These are phyloP conservation scores for Plutella xylostella DNA, from an alignment of 2,888 invertebrate genomes.

Conservation along the genomic window DNA sequence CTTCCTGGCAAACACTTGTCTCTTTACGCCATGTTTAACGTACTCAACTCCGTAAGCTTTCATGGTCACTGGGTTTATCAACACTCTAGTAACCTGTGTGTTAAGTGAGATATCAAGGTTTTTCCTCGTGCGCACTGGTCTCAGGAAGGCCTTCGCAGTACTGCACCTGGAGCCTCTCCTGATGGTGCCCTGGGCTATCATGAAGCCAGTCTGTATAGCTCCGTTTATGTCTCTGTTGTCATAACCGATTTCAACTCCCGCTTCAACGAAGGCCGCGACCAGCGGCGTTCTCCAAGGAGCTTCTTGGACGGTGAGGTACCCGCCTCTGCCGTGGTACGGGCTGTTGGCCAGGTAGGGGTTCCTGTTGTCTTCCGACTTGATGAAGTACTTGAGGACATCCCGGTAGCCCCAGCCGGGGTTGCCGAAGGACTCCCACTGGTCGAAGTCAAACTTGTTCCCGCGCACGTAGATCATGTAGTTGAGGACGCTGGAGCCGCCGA, in stretches of 20 bases:
- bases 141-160: slow-evolving; percentile 88
- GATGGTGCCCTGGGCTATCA: slow-evolving; percentile 86
- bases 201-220: slow-evolving; percentile 81
- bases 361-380: slow-evolving; percentile 89
- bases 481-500: slow-evolving; percentile 88
- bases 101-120: slow-evolving; percentile 87
- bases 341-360: slow-evolving; percentile 83
- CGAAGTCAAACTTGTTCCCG: slow-evolving; percentile 87
- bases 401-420: slow-evolving; percentile 92
- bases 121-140: slow-evolving; percentile 79
- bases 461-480: slow-evolving; percentile 94
- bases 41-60: slow-evolving; percentile 86
- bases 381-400: slow-evolving; percentile 88
- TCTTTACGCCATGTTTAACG: slow-evolving; percentile 76
- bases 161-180: slow-evolving; percentile 84
- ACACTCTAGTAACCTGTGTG: slow-evolving; percentile 79
- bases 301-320: slow-evolving; percentile 83
- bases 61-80: slow-evolving; percentile 80
- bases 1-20: slow-evolving; percentile 78
- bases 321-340: slow-evolving; percentile 78
- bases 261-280: slow-evolving; percentile 85
- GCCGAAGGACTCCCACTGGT: slow-evolving; percentile 88
- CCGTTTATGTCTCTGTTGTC: slow-evolving; percentile 87
- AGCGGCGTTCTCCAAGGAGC: slow-evolving; percentile 87
- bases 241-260: slow-evolving; percentile 86